These are phyloP conservation scores for Oenanthe oenanthe DNA, from an alignment of 2,113 vertebrate genomes.

Conservation along the genomic window DNA sequence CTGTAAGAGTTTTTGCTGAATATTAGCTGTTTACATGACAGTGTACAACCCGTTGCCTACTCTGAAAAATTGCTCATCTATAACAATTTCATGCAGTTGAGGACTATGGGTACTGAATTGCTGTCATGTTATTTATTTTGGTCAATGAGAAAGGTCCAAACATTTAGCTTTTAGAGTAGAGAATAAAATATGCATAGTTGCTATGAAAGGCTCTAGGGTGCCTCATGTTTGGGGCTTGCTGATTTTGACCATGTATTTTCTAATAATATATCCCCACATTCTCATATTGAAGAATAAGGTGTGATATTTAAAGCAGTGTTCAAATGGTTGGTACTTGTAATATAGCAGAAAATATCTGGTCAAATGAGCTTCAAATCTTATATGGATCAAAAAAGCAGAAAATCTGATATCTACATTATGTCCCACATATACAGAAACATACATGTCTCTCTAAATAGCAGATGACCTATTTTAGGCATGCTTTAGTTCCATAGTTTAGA, in stretches of 20 bases:
- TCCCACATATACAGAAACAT: background rate
- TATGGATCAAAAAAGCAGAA: slow-evolving; percentile 10
- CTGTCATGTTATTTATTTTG: background rate
- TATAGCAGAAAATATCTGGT: background rate
- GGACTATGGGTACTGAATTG: background rate
- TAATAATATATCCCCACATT: background rate
- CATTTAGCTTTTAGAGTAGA: background rate
- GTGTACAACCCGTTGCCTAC: background rate
- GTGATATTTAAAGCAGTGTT: background rate
- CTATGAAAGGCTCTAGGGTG: background rate
- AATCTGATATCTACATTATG: background rate
- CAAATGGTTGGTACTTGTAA: background rate
- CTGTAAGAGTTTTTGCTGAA: background rate
- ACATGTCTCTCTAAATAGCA: background rate
- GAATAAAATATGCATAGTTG: background rate
- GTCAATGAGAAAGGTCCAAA: background rate
- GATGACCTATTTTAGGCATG: background rate
- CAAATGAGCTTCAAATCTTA: slow-evolving; percentile 11
- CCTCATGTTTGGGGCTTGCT: background rate
- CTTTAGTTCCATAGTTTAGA: background rate
- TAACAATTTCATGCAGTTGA: background rate
- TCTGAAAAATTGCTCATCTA: background rate
- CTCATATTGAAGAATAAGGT: background rate
- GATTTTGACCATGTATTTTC: background rate
- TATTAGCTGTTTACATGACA: background rate